Base-by-base conservation (phyloP, 2,797 vertebrate genomes). In the Parauchenoglanis ngamensis region DNA sequence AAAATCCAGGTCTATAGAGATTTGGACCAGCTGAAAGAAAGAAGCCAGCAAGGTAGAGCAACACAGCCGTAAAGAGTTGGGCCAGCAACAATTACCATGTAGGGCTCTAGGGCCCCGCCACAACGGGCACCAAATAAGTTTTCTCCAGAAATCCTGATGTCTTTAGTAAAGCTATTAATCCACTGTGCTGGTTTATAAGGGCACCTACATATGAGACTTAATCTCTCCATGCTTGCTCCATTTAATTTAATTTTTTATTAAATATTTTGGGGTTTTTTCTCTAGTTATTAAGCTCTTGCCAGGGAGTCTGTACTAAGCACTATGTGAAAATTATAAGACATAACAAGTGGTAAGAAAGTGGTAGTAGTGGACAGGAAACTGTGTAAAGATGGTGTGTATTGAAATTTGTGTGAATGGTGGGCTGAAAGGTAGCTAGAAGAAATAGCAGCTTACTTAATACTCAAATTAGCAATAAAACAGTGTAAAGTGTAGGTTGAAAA, bases 1-100 rank as follows among this genome's bases (percentile, higher is more conserved):
- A 87, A 89, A 93, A 94, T 94, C 87, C 92, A 93, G 93, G 94
- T 94, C 94, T 95, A 87, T 79, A 81, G 89, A 92, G 92, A 93
- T 93, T 94, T 94, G 92, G 91, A 91, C 80, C 8, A 89, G 86
- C 87, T 83, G 4, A 59, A 46, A 76, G 23, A 76, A 87, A 87
- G 65, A 61, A 75, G 82, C 40, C 87, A 85, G 89, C 56, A 76
- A 2, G 31, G 87, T 59, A 61, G 57, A 15, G 59, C 54, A 83
- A 88, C 35, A 35, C 8, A 87, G 35, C 4, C 12, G 0, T 40
- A 59, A 61, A 61, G 56, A 61, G 57, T 61, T 61, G 11, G 35
- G 23, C 23, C 78, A 79, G n/a, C 25, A 77, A 54, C 49, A 28
- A 76, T 57, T 23, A 40, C 17, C 10, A 40, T 40, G 31, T 59